phyloP scores from a whole-genome alignment of 2,113 vertebrate genomes.

The Varanus salvator region DNA sequence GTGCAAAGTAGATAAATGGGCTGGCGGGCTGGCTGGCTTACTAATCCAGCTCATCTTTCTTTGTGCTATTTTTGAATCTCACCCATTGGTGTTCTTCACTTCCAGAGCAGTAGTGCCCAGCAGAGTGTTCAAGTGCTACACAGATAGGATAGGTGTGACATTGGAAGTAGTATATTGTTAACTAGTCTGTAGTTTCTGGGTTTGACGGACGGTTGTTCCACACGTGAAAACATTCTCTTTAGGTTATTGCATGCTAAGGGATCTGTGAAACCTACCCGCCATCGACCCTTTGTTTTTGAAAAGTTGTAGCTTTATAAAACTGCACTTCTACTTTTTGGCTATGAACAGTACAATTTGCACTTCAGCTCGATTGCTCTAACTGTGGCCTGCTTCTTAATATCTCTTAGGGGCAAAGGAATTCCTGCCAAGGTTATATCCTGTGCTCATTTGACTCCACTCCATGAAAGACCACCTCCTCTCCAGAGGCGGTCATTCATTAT shows the following conservation, averaged over 20 bases:
- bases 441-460: background rate
- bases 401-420: slow-evolving; percentile 4
- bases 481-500: background rate
- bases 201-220: background rate
- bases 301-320: background rate
- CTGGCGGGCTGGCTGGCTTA: background rate
- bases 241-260: background rate
- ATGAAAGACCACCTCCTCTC: background rate
- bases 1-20: slow-evolving; percentile 9
- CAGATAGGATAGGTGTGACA: background rate
- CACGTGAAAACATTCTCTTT: background rate
- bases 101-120: background rate
- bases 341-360: background rate
- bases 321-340: background rate
- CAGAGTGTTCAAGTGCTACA: background rate
- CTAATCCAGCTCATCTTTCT: slow-evolving; percentile 23
- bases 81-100: slow-evolving; percentile 22
- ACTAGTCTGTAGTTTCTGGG: background rate
- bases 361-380: background rate
- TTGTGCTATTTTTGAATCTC: slow-evolving; percentile 33
- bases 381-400: background rate
- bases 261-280: background rate
- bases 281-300: background rate
- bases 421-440: background rate
- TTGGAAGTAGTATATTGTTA: background rate